Percentiles rank a stretch among this genome's conserved stretches.
These are phyloP conservation scores for Brachionus calyciflorus DNA, from an alignment of 1,140 invertebrate species.

Conservation along the genomic window DNA sequence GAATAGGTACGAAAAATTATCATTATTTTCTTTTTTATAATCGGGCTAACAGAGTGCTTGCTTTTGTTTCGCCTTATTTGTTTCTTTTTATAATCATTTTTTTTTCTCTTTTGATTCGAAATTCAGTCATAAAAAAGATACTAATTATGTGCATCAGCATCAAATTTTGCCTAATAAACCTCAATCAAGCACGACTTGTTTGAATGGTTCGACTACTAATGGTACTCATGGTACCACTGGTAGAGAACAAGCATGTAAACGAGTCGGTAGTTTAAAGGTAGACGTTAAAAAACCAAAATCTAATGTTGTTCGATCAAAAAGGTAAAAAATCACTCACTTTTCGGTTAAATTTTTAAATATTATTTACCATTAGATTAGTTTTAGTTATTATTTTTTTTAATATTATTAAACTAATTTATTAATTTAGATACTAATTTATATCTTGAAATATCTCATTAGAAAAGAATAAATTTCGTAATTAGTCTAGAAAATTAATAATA, in stretches of 20 bases:
- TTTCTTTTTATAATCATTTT: background rate
- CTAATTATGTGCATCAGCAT: conserved; percentile 1
- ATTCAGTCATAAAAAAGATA: conserved; percentile 37
- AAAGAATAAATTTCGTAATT: too few relatives aligned
- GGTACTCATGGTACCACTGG: too few relatives aligned
- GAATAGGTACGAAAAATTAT: background rate
- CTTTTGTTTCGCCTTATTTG: conserved; percentile 7
- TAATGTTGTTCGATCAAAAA: conserved; percentile 45
- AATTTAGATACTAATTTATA: too few relatives aligned
- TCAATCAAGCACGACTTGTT: background rate
- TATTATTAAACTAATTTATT: too few relatives aligned
- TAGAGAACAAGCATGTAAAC: conserved; percentile 45
- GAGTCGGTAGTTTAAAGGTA: conserved; percentile 42
- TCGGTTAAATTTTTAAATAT: too few relatives aligned
- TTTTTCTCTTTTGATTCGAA: background rate
- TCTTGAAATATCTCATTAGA: too few relatives aligned
- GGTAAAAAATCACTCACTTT: background rate
- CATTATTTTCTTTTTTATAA: background rate
- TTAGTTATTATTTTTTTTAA: too few relatives aligned
- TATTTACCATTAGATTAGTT: too few relatives aligned
- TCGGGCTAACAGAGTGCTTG: conserved; percentile 11
- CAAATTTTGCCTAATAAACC: conserved; percentile 44
- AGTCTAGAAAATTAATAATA: too few relatives aligned
- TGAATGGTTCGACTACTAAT: conserved; percentile 10
- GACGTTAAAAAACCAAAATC: conserved; percentile 43